phyloP scores from a whole-genome alignment of 2,797 vertebrate genomes.

The Xenentodon cancila region DNA sequence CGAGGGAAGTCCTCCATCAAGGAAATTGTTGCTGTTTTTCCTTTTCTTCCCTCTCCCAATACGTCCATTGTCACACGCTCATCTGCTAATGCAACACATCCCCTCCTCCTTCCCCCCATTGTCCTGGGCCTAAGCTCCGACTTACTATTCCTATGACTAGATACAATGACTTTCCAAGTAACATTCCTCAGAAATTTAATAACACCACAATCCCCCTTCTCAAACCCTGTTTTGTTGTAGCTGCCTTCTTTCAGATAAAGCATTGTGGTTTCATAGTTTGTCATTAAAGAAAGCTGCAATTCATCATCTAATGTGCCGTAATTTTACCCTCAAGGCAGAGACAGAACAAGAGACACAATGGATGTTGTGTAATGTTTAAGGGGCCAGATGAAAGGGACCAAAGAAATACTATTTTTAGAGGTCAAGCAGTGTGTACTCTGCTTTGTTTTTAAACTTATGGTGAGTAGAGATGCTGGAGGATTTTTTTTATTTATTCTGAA shows the following conservation, averaged over 20 bases:
- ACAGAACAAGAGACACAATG: neutral
- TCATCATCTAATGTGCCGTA: slow-evolving; percentile 15
- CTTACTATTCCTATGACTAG: slow-evolving; percentile 22
- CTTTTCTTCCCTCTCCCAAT: slow-evolving; percentile 54
- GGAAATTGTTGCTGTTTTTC: slow-evolving; percentile 57
- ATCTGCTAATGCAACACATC: slow-evolving; percentile 55
- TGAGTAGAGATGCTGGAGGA: too few relatives aligned
- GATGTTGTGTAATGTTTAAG: neutral
- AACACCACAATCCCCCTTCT: slow-evolving; percentile 15
- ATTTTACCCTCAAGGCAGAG: neutral
- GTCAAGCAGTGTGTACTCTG: neutral
- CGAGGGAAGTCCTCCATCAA: slow-evolving; percentile 77
- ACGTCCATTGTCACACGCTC: slow-evolving; percentile 63
- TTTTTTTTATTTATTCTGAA: neutral
- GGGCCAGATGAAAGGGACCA: neutral
- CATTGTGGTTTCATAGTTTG: neutral
- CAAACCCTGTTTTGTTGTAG: neutral
- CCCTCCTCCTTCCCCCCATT: slow-evolving; percentile 38
- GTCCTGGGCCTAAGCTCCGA: slow-evolving; percentile 24
- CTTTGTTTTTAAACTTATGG: neutral
- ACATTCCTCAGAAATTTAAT: slow-evolving; percentile 42
- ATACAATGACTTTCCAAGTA: slow-evolving; percentile 44
- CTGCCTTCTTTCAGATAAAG: slow-evolving; percentile 9
- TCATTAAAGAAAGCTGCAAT: slow-evolving; percentile 3
- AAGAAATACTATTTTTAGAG: slow-evolving; percentile 3